Evolutionary conservation across 2,888 invertebrate genomes (phyloP).

Genomic region (Pheosia tremula): DNA sequence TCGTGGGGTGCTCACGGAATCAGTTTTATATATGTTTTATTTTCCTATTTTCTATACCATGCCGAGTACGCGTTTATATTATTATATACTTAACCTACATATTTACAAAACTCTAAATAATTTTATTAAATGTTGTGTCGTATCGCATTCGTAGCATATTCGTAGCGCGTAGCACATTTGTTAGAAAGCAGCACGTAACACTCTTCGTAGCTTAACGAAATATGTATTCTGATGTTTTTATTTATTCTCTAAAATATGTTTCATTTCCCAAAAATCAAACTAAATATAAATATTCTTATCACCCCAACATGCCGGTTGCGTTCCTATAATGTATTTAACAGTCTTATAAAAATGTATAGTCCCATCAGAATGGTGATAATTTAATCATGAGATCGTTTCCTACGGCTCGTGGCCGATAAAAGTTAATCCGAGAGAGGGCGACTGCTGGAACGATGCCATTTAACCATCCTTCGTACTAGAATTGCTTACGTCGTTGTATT

Average conservation of each 20-base stretch:
- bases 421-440: neutral
- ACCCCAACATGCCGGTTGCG: neutral
- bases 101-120: neutral
- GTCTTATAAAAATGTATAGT: neutral
- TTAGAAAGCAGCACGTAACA: neutral
- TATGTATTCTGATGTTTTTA: too few species aligned
- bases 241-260: too few species aligned
- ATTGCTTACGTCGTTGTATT: neutral
- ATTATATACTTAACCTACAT: too few species aligned
- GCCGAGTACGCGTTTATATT: too few species aligned
- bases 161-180: constrained; percentile 3
- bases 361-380: neutral
- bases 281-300: too few species aligned
- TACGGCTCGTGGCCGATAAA: neutral
- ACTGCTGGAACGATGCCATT: constrained; percentile 1
- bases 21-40: too few species aligned
- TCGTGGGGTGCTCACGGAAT: neutral
- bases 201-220: neutral
- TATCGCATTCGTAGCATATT: neutral
- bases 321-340: neutral
- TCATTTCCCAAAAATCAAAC: too few species aligned
- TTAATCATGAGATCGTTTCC: neutral
- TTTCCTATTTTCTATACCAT: too few species aligned
- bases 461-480: neutral
- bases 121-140: too few species aligned